Evolutionary conservation across 2,797 vertebrate species (phyloP).

Genomic region (Choloepus didactylus): DNA sequence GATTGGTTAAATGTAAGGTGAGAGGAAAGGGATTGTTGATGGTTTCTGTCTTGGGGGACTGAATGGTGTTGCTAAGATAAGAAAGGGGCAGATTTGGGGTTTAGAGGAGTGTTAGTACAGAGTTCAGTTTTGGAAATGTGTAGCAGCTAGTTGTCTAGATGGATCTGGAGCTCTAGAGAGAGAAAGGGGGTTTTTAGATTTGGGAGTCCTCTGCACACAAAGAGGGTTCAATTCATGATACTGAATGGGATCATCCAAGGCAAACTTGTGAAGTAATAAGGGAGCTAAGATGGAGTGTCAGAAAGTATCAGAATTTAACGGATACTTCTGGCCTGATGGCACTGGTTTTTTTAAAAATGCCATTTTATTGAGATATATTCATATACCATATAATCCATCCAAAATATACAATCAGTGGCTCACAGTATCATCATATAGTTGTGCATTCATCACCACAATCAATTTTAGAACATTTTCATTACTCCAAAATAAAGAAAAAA

Average conservation of each 20-base stretch:
- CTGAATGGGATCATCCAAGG: neutral
- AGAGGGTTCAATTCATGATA: neutral
- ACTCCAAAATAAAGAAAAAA: too few relatives aligned
- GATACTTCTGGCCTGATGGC: neutral
- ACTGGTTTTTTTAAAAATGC: conserved; percentile 15
- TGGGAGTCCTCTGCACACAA: neutral
- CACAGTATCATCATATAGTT: too few relatives aligned
- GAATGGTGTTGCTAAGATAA: neutral
- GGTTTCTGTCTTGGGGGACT: conserved; percentile 3
- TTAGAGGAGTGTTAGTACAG: neutral
- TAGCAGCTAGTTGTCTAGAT: neutral
- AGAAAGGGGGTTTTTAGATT: neutral
- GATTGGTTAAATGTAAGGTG: neutral
- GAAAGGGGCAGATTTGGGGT: neutral
- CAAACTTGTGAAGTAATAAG: neutral
- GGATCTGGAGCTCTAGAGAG: neutral
- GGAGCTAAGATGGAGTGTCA: neutral
- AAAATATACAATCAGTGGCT: too few relatives aligned
- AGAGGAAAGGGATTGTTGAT: neutral
- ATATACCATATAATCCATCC: too few relatives aligned
- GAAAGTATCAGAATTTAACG: neutral
- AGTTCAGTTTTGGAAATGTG: conserved; percentile 36
- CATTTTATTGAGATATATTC: neutral
- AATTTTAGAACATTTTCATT: too few relatives aligned
- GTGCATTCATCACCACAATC: too few relatives aligned